phyloP scores from a whole-genome alignment of 2,113 vertebrate species.

The Sapajus apella region DNA sequence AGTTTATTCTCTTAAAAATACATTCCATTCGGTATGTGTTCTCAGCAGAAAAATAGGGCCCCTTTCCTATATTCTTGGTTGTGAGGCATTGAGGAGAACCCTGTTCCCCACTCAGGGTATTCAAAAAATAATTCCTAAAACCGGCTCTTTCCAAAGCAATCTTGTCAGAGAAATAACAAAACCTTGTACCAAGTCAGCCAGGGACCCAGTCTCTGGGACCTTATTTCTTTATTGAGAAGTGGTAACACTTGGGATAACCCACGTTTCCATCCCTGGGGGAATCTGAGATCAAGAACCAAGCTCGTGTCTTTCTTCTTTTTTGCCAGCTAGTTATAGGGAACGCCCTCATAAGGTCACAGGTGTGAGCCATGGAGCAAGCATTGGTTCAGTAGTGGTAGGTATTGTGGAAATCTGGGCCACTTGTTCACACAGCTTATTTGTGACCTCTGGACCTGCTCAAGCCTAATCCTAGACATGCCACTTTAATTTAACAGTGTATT shows the following conservation, averaged over 20 bases:
- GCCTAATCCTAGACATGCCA: neutral
- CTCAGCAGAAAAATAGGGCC: slow-evolving; percentile 75
- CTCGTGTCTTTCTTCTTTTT: neutral
- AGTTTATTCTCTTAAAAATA: slow-evolving; percentile 89
- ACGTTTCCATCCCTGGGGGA: neutral
- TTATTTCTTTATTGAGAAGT: neutral
- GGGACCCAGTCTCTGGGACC: neutral
- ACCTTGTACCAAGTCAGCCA: neutral
- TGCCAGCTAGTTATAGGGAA: neutral
- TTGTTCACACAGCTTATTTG: neutral
- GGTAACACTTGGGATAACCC: slow-evolving; percentile 36
- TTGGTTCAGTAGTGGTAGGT: neutral
- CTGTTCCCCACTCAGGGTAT: slow-evolving; percentile 53
- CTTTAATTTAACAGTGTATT: neutral
- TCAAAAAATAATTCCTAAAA: slow-evolving; percentile 57
- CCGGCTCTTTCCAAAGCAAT: slow-evolving; percentile 71
- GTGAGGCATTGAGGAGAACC: slow-evolving; percentile 51
- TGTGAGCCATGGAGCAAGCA: neutral
- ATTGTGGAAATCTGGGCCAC: neutral
- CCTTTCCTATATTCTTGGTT: slow-evolving; percentile 65
- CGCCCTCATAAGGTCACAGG: neutral
- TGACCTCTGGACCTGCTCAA: neutral
- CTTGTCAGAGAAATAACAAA: slow-evolving; percentile 6
- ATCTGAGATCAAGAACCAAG: neutral
- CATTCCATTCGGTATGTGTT: slow-evolving; percentile 84